Evolutionary conservation across 2,888 invertebrate genomes (phyloP).

Genomic region (Halocaridina rubra): DNA sequence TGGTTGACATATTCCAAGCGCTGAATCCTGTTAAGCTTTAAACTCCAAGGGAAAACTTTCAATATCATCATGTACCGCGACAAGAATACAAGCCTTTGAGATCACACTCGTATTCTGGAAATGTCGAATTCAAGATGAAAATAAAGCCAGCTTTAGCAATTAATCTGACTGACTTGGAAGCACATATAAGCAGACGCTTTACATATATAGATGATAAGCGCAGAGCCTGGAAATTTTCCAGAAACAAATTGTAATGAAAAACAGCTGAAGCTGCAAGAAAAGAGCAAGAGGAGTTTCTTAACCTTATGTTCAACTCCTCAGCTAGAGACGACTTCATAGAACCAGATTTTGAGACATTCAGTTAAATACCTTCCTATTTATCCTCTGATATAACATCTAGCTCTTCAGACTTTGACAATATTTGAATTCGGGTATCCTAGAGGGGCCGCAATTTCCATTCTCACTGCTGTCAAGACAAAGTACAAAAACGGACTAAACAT

Average conservation of each 20-base stretch:
- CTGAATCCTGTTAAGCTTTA: not conserved
- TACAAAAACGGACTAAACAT: not conserved
- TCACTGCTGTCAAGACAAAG: not conserved
- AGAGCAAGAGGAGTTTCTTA: conserved; percentile 50
- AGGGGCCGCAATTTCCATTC: not conserved
- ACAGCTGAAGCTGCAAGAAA: not conserved
- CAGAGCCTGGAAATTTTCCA: not conserved
- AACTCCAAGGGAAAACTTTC: not conserved
- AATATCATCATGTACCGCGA: not conserved
- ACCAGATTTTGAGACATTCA: not conserved
- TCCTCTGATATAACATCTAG: no score
- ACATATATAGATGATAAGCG: not conserved
- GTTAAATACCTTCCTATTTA: not conserved
- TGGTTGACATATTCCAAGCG: not conserved
- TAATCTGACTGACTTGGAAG: not conserved
- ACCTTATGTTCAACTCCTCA: conserved; percentile 38
- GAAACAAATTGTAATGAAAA: not conserved
- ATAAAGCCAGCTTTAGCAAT: not conserved
- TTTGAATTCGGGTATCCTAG: not conserved
- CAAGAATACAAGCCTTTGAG: not conserved
- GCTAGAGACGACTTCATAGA: not conserved
- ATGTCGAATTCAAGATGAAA: not conserved
- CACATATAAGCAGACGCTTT: not conserved
- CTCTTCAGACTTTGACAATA: not conserved
- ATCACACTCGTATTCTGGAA: not conserved